Evolutionary conservation across 2,888 invertebrate species (phyloP), one percentile per base, ranked within the genome.

Genomic region (Invenusta paracnida): DNA sequence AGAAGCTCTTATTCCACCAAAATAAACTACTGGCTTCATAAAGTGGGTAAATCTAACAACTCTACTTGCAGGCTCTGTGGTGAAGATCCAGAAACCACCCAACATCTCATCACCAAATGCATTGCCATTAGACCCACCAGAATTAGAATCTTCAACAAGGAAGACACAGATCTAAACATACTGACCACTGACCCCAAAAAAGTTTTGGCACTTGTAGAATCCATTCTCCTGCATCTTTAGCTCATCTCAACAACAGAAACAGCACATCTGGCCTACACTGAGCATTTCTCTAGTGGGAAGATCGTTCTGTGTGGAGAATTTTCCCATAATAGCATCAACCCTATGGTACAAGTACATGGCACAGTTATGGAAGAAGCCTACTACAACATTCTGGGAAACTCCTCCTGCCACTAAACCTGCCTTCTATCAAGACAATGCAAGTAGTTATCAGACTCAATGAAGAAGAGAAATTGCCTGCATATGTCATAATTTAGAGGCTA

Each of bases 161-260:
- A 48, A 48, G 5, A 48, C 5, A 48, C 48, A 5, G 17, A 48
- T 11, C 17, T 23, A 25, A 73, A 73, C 73, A 23, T 5, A 13
- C 73, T 73, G 73, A 73, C 73, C 27, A 25, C 17, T 25, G 73
- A 73, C 25, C 73, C 73, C 5, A 23, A 48, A 48, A 73, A 73
- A 73, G 73, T 23, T 73, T 23, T 23, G 73, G 73, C 73, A 23
- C 73, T 73, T 23, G 23, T 73, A 73, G 73, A 73, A 73, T 73
- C 73, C 27, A 73, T 73, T 73, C 73, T 73, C 2, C 73, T 2
- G 73, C 73, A 23, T 25, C 27, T 73, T 13, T 73, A 73, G 73
- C 73, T 23, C 48, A 5, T 73, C 73, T 73, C 73, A 73, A 73
- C 73, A 73, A 73, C 73, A 73, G 23, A 5, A 73, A 48, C 48